Conservation (phyloP, 2,888 invertebrate genomes). For the Cyaniris semiargus region DNA sequence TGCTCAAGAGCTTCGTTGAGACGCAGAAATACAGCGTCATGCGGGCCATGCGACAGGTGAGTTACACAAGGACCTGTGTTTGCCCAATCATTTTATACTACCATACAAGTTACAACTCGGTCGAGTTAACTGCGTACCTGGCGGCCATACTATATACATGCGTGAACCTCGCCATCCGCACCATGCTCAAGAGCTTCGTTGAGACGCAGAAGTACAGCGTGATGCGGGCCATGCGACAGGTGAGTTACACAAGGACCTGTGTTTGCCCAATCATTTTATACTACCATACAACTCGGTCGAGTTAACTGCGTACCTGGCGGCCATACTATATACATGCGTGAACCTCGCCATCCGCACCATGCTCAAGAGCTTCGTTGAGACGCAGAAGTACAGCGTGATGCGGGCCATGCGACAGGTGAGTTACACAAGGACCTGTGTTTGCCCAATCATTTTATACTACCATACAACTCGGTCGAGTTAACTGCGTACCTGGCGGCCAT, state of each 20-base stretch:
- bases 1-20: slow-evolving; percentile 98
- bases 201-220: slow-evolving; percentile 99
- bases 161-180: slow-evolving; percentile 97
- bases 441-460: too few relatives aligned
- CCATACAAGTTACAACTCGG: too few relatives aligned
- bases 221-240: slow-evolving; percentile 95
- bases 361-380: slow-evolving; percentile 98
- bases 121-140: too few relatives aligned
- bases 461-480: too few relatives aligned
- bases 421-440: too few relatives aligned
- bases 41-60: slow-evolving; percentile 93
- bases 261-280: background rate
- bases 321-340: slow-evolving; percentile 68
- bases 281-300: too few relatives aligned
- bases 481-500: too few relatives aligned
- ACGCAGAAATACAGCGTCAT: slow-evolving; percentile 99
- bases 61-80: background rate
- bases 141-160: too few relatives aligned
- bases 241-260: slow-evolving; percentile 50
- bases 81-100: too few relatives aligned
- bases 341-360: slow-evolving; percentile 98
- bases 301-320: too few relatives aligned
- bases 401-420: slow-evolving; percentile 92
- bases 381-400: slow-evolving; percentile 99
- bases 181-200: slow-evolving; percentile 99